A percentile compares a stretch with the other conserved stretches of the same genome.
Evolutionary conservation across 2,888 invertebrate species (phyloP).

Genomic region (Esperia sulphurella): DNA sequence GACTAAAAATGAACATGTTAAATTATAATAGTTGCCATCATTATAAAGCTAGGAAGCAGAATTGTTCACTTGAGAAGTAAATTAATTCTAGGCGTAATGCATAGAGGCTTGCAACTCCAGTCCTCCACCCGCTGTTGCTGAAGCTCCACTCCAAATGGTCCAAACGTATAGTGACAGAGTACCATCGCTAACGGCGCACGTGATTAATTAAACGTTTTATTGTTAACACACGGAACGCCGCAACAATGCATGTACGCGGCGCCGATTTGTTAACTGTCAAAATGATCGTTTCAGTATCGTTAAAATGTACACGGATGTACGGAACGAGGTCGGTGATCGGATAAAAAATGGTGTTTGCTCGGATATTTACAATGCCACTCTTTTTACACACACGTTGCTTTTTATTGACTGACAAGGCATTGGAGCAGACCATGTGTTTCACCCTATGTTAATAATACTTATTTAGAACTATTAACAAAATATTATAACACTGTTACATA

Average conservation of each 20-base stretch:
- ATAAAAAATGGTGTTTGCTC: constrained; percentile 21
- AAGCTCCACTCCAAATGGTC: neutral
- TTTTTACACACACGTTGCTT: neutral
- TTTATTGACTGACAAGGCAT: neutral
- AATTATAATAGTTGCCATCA: too few relatives aligned
- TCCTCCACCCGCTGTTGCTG: neutral
- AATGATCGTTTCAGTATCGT: constrained; percentile 21
- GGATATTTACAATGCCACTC: constrained; percentile 3
- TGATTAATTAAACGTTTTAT: constrained; percentile 50
- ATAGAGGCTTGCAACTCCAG: too few relatives aligned
- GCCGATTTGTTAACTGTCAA: constrained; percentile 48
- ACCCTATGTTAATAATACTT: too few relatives aligned
- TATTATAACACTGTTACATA: too few relatives aligned
- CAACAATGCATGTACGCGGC: constrained; percentile 33
- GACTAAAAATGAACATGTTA: too few relatives aligned
- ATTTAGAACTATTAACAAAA: too few relatives aligned
- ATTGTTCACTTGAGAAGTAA: too few relatives aligned
- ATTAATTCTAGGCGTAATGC: too few relatives aligned
- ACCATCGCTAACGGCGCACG: constrained; percentile 19
- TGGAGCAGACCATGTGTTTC: too few relatives aligned
- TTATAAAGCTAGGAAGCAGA: too few relatives aligned
- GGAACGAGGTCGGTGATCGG: constrained; percentile 19
- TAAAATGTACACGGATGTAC: constrained; percentile 16
- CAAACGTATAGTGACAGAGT: constrained; percentile 21
- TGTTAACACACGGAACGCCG: constrained; percentile 40